Conservation (phyloP, 2,113 vertebrate genomes). For the Brachyistius frenatus region DNA sequence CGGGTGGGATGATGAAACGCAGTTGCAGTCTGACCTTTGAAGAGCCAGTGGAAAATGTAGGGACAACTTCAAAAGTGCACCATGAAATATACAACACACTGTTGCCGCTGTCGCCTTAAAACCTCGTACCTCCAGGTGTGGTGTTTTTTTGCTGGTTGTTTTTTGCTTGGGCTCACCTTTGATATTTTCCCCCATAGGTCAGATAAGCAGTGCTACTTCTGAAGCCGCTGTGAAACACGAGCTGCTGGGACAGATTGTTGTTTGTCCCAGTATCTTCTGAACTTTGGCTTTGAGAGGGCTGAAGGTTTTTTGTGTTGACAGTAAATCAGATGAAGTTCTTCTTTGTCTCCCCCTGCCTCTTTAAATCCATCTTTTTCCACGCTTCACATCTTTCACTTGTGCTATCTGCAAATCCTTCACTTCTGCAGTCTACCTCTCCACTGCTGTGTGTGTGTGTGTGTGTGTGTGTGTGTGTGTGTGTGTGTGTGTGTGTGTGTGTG, state of each 20-base stretch:
- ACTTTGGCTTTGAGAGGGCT: conserved; percentile 52
- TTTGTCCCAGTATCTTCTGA: conserved; percentile 41
- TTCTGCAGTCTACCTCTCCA: conserved; percentile 16
- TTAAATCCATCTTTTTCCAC: conserved; percentile 51
- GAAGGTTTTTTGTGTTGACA: conserved; percentile 44
- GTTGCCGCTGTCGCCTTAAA: conserved; percentile 43
- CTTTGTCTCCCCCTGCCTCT: conserved; percentile 40
- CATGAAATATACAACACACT: conserved; percentile 78
- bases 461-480: conserved; percentile 16
- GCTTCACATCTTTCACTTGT: conserved; percentile 69
- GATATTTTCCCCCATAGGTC: conserved; percentile 44
- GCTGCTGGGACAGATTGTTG: conserved; percentile 45
- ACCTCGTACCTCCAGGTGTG: conserved; percentile 51
- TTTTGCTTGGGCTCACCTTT: conserved; percentile 51
- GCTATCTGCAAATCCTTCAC: conserved; percentile 52
- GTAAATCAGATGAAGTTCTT: conserved; percentile 46
- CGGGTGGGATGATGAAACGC: conserved; percentile 63
- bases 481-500: conserved; percentile 11
- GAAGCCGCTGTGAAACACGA: conserved; percentile 35
- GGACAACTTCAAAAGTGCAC: conserved; percentile 77
- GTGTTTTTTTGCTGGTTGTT: conserved; percentile 48
- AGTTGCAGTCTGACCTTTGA: conserved; percentile 78
- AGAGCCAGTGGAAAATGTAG: conserved; percentile 73
- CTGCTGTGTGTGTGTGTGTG: conserved; percentile 28
- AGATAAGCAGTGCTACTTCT: conserved; percentile 31